These are phyloP conservation scores for Megamerina dolium DNA, from an alignment of 2,888 invertebrate genomes.

Conservation along the genomic window DNA sequence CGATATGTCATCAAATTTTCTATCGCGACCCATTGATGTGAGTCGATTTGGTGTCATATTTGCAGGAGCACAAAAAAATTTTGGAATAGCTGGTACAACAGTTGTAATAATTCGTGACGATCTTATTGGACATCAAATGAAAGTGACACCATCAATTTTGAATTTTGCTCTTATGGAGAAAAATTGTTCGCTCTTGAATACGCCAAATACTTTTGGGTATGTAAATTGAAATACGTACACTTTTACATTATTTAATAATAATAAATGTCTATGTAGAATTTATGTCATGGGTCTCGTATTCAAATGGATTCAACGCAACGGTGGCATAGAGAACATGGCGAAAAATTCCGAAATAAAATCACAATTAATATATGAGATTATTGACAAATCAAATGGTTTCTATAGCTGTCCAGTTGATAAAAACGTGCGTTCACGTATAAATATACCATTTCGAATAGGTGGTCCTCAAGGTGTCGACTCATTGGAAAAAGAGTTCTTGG, in stretches of 20 bases:
- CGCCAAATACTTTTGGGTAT: conserved; percentile 93
- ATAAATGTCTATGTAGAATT: conserved; percentile 72
- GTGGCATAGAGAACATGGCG: conserved; percentile 81
- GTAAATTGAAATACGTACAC: no score
- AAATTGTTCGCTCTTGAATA: conserved; percentile 89
- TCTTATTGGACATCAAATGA: conserved; percentile 70
- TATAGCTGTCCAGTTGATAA: conserved; percentile 69
- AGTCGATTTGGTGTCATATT: conserved; percentile 91
- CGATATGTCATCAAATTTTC: conserved; percentile 97
- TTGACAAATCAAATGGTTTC: conserved; percentile 80
- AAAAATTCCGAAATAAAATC: conserved; percentile 64
- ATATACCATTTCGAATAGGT: conserved; percentile 82
- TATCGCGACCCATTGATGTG: conserved; percentile 82
- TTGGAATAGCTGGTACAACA: conserved; percentile 91
- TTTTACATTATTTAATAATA: no score
- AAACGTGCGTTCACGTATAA: conserved; percentile 78
- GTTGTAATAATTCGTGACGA: conserved; percentile 90
- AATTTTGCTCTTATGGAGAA: conserved; percentile 77
- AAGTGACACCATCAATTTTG: conserved; percentile 76
- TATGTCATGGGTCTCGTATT: conserved; percentile 89
- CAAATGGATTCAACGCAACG: conserved; percentile 81
- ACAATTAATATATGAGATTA: conserved; percentile 69
- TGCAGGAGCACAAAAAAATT: conserved; percentile 97
- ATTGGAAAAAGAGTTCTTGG: conserved; percentile 80
- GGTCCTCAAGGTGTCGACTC: conserved; percentile 64